A percentile compares a stretch with the other conserved stretches of the same genome.
phyloP scores from a whole-genome alignment of 2,797 vertebrate species.

The Pangasius larnaudii region DNA sequence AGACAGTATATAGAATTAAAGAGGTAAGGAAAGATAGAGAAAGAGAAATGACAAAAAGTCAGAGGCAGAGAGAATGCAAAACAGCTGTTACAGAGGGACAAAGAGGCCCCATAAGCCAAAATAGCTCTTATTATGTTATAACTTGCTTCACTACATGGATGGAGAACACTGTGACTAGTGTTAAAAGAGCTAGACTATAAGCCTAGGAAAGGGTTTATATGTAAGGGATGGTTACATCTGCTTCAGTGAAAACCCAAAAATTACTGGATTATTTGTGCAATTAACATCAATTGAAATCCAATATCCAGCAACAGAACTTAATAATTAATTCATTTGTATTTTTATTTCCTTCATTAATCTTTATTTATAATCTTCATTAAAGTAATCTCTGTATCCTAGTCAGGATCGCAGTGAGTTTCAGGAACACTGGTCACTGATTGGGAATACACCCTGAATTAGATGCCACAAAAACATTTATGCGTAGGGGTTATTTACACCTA shows the following conservation, averaged over 20 bases:
- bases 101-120: constrained; percentile 14
- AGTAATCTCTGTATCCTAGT: neutral
- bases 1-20: neutral
- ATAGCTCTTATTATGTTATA: constrained; percentile 31
- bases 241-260: neutral
- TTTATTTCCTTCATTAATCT: neutral
- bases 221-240: neutral
- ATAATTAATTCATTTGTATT: neutral
- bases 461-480: neutral
- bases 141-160: neutral
- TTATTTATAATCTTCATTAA: no score
- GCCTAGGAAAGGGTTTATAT: neutral
- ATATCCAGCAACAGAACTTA: neutral
- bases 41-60: neutral
- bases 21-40: neutral
- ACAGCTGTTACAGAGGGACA: neutral
- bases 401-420: neutral
- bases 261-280: neutral
- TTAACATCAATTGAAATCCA: neutral
- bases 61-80: neutral
- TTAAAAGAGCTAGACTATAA: neutral
- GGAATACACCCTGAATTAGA: neutral
- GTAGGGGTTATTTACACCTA: neutral
- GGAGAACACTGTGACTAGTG: neutral
- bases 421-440: neutral